Conservation (phyloP, 2,113 vertebrate genomes). For the Crypturellus undulatus region DNA sequence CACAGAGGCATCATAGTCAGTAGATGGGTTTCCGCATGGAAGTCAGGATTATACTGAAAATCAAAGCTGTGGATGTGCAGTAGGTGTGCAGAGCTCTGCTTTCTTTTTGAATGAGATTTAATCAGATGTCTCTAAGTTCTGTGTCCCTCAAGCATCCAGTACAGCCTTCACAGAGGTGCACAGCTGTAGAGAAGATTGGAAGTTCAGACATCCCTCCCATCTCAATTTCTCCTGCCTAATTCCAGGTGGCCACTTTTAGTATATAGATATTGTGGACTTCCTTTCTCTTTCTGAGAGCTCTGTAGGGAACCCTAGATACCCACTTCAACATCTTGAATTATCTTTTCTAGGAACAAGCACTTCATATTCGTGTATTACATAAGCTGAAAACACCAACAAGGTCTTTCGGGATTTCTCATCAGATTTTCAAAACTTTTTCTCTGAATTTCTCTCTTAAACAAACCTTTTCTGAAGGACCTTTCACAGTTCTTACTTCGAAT, state of each 20-base stretch:
- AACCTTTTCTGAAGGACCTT: background rate
- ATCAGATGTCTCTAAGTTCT: background rate
- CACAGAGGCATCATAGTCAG: rapidly evolving
- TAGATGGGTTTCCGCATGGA: background rate
- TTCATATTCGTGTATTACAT: background rate
- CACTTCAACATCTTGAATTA: background rate
- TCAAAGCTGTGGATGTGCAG: background rate
- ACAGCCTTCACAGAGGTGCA: background rate
- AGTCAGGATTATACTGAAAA: background rate
- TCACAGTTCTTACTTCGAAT: background rate
- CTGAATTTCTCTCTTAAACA: background rate
- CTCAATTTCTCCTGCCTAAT: background rate
- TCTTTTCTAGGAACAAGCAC: background rate
- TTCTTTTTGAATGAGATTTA: background rate
- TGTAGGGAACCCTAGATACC: background rate
- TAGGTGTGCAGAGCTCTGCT: background rate
- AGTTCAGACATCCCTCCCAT: background rate
- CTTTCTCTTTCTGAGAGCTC: background rate
- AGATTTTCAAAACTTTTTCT: background rate
- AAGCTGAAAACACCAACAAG: background rate
- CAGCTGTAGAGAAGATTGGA: background rate
- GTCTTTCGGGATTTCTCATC: background rate
- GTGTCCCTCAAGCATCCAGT: background rate
- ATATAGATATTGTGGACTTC: background rate
- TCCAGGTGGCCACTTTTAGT: background rate